These are phyloP conservation scores for Chironomus tepperi DNA, from an alignment of 1,140 invertebrate species.

Conservation along the genomic window DNA sequence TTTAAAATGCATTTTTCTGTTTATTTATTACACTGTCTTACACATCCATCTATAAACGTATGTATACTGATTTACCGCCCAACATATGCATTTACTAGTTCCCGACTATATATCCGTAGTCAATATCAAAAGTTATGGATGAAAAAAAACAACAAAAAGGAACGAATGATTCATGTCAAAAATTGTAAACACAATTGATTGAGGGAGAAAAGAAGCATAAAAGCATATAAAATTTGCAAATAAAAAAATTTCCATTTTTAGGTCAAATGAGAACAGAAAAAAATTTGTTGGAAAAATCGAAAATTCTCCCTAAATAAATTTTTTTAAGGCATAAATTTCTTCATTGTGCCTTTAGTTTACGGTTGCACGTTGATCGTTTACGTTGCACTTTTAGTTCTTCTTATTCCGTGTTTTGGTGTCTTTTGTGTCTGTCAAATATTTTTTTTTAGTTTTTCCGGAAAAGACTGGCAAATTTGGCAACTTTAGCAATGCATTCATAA, in stretches of 20 bases:
- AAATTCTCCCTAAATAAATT: neutral
- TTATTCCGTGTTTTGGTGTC: neutral
- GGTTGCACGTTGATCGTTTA: constrained; percentile 5
- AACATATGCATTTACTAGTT: too few relatives aligned
- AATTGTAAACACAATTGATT: constrained; percentile 11
- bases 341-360: neutral
- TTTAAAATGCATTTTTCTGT: constrained; percentile 4
- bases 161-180: neutral
- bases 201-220: neutral
- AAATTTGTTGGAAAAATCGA: neutral
- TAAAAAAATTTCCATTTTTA: neutral
- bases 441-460: too few relatives aligned
- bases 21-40: neutral
- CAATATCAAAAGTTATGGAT: too few relatives aligned
- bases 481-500: too few relatives aligned
- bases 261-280: neutral
- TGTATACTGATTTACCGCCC: too few relatives aligned
- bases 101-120: too few relatives aligned
- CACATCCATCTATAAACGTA: neutral
- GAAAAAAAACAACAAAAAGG: neutral
- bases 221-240: neutral
- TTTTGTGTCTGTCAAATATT: neutral
- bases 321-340: neutral
- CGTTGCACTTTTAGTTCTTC: neutral
- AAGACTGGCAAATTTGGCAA: too few relatives aligned